Conservation (phyloP, 2,888 invertebrate species). For the Epinotia demarniana region DNA sequence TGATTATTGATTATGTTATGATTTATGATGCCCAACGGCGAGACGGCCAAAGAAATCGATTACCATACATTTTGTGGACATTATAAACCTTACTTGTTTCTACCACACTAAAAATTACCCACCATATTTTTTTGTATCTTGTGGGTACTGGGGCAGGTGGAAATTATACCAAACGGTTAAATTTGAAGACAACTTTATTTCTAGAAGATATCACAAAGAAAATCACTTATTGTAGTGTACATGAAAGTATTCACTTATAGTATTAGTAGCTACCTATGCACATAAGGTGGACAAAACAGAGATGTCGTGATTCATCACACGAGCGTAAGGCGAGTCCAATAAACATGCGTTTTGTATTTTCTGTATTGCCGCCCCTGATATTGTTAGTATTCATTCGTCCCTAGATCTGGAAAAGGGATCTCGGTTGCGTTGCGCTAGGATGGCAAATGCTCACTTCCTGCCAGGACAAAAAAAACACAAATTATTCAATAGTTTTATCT, state of each 20-base stretch:
- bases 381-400: too few relatives aligned
- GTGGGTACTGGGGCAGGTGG: neutral
- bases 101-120: too few relatives aligned
- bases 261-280: neutral
- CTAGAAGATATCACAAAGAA: neutral
- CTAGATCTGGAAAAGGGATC: too few relatives aligned
- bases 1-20: neutral
- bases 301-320: neutral
- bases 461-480: too few relatives aligned
- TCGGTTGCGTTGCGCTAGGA: too few relatives aligned
- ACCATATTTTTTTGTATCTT: neutral
- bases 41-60: too few relatives aligned
- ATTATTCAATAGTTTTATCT: too few relatives aligned
- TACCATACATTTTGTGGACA: too few relatives aligned
- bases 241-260: too few relatives aligned
- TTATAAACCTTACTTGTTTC: too few relatives aligned
- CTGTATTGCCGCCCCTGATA: too few relatives aligned
- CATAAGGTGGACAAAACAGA: neutral
- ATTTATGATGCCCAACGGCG: neutral
- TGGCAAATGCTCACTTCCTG: too few relatives aligned
- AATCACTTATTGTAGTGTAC: neutral
- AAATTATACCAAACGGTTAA: neutral
- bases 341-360: neutral
- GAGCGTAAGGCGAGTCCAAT: neutral
- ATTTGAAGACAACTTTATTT: neutral